Base-by-base conservation (phyloP, 2,797 vertebrate genomes). In the Halcyon smyrnensis region DNA sequence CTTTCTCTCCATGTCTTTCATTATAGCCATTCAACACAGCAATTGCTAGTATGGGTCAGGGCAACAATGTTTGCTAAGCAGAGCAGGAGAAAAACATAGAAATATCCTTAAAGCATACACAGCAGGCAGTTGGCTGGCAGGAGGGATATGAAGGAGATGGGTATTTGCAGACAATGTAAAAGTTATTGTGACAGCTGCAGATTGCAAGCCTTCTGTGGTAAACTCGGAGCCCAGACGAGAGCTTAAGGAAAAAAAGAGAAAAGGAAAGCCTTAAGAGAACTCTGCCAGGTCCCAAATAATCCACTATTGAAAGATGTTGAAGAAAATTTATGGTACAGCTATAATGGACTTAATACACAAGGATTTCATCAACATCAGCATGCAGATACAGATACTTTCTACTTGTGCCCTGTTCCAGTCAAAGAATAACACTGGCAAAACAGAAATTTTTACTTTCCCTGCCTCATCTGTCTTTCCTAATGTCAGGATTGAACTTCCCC, bases 81-180 rank as follows among this genome's bases (percentile, higher is more conserved):
- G 32, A 95, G 34, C 67, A 39, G 30, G 51, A 91, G 36, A 24
- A 91, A 90, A 90, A 88, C 67, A 56, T 0, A 71, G 63, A 84
- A 84, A 91, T 64, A 73, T 34, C 85, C 80, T 71, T 60, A 89
- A 81, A 94, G 32, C 30, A 27, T 19, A 51, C 62, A 63, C 69
- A 94, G 62, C 59, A 88, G 67, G 43, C 83, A 76, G 60, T 41
- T 86, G 69, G 64, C 78, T 84, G 83, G 70, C 80, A 70, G 57
- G 41, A 84, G 37, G 41, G 48, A 50, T 79, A 77, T 65, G 77
- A 90, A 89, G 59, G 34, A 79, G 80, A 68, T 39, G 64, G 43
- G 21, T 87, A 95, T 95, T 94, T 95, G 87, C 83, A 95, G 90
- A 95, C 77, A 95, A 90, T 80, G 71, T 51, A 79, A 67, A 95